Conservation (phyloP, 1,140 invertebrate genomes). For the Eupeodes corollae region DNA sequence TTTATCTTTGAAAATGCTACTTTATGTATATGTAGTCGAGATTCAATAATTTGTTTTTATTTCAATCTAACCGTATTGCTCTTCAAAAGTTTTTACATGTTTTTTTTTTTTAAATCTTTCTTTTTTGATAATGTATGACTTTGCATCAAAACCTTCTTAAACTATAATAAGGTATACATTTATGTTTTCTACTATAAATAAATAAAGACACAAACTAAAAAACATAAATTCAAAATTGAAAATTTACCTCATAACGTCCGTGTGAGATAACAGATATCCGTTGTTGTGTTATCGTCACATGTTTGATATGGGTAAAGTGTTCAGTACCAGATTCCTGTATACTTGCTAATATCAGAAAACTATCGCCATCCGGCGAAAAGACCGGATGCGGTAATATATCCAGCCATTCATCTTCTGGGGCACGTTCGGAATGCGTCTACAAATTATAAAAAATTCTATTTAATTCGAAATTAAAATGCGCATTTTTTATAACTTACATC, state of each 20-base stretch:
- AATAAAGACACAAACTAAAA: too few species aligned
- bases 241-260: constrained; percentile 69
- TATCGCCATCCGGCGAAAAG: constrained; percentile 70
- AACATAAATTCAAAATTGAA: too few species aligned
- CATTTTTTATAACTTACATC: constrained; percentile 47
- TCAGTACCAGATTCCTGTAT: constrained; percentile 70
- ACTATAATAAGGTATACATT: too few species aligned
- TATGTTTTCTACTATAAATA: too few species aligned
- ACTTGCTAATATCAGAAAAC: constrained; percentile 70
- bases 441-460: constrained; percentile 13
- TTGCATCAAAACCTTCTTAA: too few species aligned
- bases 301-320: constrained; percentile 80
- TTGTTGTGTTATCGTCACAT: constrained; percentile 68
- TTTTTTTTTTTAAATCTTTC: too few species aligned
- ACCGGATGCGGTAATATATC: constrained; percentile 73
- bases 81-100: too few species aligned
- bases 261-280: constrained; percentile 76
- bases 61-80: too few species aligned
- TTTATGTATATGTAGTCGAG: too few species aligned
- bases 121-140: too few species aligned
- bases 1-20: too few species aligned
- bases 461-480: neutral
- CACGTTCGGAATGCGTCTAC: constrained; percentile 66
- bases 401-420: constrained; percentile 70
- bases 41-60: too few species aligned